Evolutionary conservation across 2,888 invertebrate species (phyloP).

Genomic region (Nymphalis urticae): DNA sequence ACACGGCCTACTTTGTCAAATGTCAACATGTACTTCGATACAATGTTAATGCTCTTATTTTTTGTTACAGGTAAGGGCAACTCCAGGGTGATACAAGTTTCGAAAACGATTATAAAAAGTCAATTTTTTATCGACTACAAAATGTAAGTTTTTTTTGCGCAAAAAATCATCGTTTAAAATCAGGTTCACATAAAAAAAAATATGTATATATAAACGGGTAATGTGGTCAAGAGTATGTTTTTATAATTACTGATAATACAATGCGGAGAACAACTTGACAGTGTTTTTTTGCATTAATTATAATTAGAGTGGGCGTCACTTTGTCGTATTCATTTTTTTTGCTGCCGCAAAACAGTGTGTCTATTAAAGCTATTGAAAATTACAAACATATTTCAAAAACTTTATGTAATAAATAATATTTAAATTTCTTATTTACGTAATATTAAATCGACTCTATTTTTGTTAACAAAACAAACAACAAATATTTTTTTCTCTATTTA

Average conservation of each 20-base stretch:
- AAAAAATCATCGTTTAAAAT: too few relatives aligned
- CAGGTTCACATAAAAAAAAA: too few relatives aligned
- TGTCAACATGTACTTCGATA: slow-evolving; percentile 57
- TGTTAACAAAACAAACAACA: too few relatives aligned
- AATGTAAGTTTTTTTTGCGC: background rate
- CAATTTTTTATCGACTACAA: background rate
- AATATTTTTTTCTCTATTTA: too few relatives aligned
- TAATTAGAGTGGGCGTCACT: background rate
- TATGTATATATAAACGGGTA: too few relatives aligned
- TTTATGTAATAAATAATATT: too few relatives aligned
- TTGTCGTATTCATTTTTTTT: background rate
- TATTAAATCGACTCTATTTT: too few relatives aligned
- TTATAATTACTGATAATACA: too few relatives aligned
- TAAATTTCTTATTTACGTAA: too few relatives aligned
- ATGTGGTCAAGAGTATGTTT: too few relatives aligned
- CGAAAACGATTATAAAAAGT: slow-evolving; percentile 11
- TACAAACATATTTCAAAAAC: background rate
- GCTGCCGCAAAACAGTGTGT: background rate
- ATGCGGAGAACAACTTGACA: too few relatives aligned
- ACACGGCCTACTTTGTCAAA: slow-evolving; percentile 60
- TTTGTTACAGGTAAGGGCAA: slow-evolving; percentile 63
- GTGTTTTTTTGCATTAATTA: background rate
- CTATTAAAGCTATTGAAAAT: background rate
- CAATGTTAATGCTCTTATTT: slow-evolving; percentile 51
- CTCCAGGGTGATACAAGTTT: too few relatives aligned